phyloP scores from a whole-genome alignment of 2,113 vertebrate species.

The Orycteropus afer region DNA sequence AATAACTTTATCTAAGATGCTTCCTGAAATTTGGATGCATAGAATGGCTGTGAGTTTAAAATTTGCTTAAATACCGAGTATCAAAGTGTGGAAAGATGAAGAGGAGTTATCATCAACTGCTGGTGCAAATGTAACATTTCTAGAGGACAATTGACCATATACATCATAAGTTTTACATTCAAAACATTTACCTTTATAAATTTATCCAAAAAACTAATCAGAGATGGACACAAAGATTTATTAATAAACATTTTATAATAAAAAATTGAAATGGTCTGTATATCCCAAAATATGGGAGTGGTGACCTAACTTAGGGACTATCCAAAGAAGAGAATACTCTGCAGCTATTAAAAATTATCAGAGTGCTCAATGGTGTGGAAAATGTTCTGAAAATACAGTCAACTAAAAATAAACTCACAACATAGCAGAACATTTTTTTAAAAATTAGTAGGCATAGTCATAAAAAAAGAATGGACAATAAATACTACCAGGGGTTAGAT shows the following conservation, averaged over 20 bases:
- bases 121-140: not conserved
- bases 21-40: not conserved
- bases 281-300: not conserved
- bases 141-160: not conserved
- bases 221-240: not conserved
- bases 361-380: not conserved
- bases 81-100: slow-evolving; percentile 23
- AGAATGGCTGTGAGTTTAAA: not conserved
- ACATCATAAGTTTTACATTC: not conserved
- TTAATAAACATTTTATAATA: slow-evolving; percentile 1
- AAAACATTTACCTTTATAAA: slow-evolving; percentile 10
- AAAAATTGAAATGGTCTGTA: slow-evolving; percentile 24
- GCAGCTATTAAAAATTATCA: not conserved
- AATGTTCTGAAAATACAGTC: not conserved
- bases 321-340: not conserved
- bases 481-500: not conserved
- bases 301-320: not conserved
- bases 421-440: not conserved
- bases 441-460: not conserved
- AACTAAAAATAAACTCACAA: not conserved
- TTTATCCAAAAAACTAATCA: slow-evolving; percentile 14
- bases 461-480: not conserved
- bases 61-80: not conserved
- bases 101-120: not conserved
- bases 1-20: not conserved